Percentiles rank a stretch among this genome's conserved stretches.
phyloP scores from a whole-genome alignment of 2,888 invertebrate species.

The Argynnis bischoffii region DNA sequence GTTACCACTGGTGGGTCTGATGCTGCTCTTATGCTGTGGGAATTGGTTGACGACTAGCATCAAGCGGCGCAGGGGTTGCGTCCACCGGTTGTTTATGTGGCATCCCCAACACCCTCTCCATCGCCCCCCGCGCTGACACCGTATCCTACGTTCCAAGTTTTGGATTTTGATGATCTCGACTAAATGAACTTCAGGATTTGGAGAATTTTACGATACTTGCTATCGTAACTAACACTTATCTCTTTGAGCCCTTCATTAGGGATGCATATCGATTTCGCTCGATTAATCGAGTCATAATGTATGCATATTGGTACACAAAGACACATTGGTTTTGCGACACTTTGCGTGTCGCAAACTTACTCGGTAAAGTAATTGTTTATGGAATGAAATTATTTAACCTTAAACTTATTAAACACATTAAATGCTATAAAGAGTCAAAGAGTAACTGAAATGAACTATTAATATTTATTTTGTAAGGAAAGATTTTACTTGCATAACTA shows the following conservation, averaged over 20 bases:
- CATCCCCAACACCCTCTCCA: slow-evolving; percentile 71
- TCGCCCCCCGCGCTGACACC: slow-evolving; percentile 56
- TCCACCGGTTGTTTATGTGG: slow-evolving; percentile 66
- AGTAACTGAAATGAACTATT: too few relatives aligned
- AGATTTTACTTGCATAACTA: not conserved
- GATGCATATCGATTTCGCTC: not conserved
- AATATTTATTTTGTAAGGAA: too few relatives aligned
- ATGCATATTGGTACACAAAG: too few relatives aligned
- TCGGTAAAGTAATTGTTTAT: too few relatives aligned
- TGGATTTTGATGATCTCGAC: slow-evolving; percentile 72
- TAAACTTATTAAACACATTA: too few relatives aligned
- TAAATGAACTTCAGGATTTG: slow-evolving; percentile 51
- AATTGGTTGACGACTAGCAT: slow-evolving; percentile 90
- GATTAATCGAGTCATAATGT: too few relatives aligned
- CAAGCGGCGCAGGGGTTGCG: slow-evolving; percentile 60
- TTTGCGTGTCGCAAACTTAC: too few relatives aligned
- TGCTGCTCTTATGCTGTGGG: slow-evolving; percentile 95
- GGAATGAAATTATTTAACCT: too few relatives aligned
- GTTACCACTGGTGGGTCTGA: slow-evolving; percentile 94
- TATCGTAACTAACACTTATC: not conserved
- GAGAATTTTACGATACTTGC: slow-evolving; percentile 9
- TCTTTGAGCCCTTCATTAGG: not conserved
- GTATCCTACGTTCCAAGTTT: slow-evolving; percentile 63
- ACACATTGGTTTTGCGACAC: too few relatives aligned
- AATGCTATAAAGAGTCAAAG: too few relatives aligned